Evolutionary conservation across 2,888 invertebrate genomes (phyloP).

Genomic region (Macrosiphum euphorbiae): DNA sequence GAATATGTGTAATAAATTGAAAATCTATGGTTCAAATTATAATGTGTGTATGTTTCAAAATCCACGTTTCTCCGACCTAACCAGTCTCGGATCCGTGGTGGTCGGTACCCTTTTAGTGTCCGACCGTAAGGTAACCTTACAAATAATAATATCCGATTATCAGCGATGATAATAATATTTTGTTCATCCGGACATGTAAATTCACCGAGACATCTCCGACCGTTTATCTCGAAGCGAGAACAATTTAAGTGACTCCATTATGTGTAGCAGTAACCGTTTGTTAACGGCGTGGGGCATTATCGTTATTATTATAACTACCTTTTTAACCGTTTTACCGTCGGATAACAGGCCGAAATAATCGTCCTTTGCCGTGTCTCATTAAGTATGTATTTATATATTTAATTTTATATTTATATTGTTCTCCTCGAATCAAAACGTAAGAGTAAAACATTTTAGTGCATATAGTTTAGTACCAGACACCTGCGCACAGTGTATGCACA

Average conservation of each 20-base stretch:
- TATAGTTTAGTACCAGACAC: too few relatives aligned
- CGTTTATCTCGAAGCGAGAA: not conserved
- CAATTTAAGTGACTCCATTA: not conserved
- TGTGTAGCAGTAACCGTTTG: not conserved
- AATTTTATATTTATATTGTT: not conserved
- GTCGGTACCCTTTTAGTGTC: too few relatives aligned
- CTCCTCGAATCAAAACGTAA: not conserved
- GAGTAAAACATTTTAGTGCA: not conserved
- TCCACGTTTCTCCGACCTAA: too few relatives aligned
- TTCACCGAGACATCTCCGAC: too few relatives aligned
- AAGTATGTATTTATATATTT: not conserved
- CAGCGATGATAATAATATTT: not conserved
- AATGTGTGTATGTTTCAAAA: too few relatives aligned
- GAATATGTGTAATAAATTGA: too few relatives aligned
- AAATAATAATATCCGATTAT: too few relatives aligned
- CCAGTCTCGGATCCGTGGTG: too few relatives aligned
- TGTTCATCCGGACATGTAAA: not conserved
- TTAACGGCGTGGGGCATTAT: not conserved
- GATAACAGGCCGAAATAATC: not conserved
- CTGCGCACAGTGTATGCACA: too few relatives aligned
- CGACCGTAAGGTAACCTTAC: too few relatives aligned
- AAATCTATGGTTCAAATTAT: too few relatives aligned
- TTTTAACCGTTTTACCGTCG: not conserved
- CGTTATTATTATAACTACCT: not conserved
- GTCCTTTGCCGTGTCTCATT: not conserved